phyloP scores from a whole-genome alignment of 2,113 vertebrate genomes.

The Vireo altiloquus region DNA sequence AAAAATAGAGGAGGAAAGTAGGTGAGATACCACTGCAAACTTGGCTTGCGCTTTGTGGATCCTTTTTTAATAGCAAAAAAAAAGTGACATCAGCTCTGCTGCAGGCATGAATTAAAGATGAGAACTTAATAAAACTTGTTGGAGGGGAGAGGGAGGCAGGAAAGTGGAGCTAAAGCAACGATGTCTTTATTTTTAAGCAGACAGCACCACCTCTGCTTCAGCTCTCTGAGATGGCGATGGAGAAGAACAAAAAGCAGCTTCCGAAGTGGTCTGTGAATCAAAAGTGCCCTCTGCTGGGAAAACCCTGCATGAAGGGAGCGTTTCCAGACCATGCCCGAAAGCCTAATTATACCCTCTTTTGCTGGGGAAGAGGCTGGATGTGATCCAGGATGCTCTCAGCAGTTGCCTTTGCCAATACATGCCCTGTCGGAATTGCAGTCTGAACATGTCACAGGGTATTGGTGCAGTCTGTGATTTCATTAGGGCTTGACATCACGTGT shows the following conservation, averaged over 20 bases:
- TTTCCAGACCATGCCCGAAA: neutral
- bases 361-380: neutral
- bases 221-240: neutral
- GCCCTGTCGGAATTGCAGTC: slow-evolving; percentile 11
- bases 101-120: slow-evolving; percentile 73
- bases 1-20: slow-evolving; percentile 27
- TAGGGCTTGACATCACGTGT: neutral
- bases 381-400: slow-evolving; percentile 2
- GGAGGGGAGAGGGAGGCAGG: slow-evolving; percentile 12
- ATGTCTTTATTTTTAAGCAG: slow-evolving; percentile 69
- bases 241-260: neutral
- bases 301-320: neutral
- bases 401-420: slow-evolving; percentile 9
- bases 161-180: neutral
- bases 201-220: slow-evolving; percentile 72
- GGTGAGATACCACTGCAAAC: slow-evolving; percentile 29
- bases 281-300: slow-evolving; percentile 71
- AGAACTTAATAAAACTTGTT: slow-evolving; percentile 73
- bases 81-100: slow-evolving; percentile 64
- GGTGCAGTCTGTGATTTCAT: neutral
- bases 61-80: slow-evolving; percentile 40
- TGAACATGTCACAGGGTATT: neutral
- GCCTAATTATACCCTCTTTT: neutral
- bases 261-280: slow-evolving; percentile 34
- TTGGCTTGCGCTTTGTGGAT: slow-evolving; percentile 13